Percentiles rank a stretch among this genome's conserved stretches.
These are phyloP conservation scores for Tipula unca DNA, from an alignment of 2,888 invertebrate genomes.

Conservation along the genomic window DNA sequence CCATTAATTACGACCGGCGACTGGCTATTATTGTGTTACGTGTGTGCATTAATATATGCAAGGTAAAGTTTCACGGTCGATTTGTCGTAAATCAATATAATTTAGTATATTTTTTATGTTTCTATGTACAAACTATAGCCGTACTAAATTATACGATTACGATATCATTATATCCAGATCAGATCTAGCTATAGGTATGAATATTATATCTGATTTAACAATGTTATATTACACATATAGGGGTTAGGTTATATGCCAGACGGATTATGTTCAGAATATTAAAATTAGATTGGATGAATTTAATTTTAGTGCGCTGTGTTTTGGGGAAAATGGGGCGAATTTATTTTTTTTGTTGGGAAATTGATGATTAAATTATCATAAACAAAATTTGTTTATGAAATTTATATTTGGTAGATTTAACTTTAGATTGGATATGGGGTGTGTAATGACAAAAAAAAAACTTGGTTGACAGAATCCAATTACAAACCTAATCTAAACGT, in stretches of 20 bases:
- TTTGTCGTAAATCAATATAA: background rate
- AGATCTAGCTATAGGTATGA: background rate
- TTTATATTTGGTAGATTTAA: background rate
- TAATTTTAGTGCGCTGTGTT: background rate
- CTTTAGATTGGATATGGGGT: background rate
- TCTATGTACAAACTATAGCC: background rate
- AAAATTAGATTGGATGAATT: background rate
- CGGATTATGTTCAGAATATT: background rate
- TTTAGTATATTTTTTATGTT: background rate
- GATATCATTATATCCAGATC: background rate
- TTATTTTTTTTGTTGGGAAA: background rate
- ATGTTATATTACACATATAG: background rate
- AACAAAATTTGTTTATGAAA: background rate
- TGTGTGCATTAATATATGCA: background rate
- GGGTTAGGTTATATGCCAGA: background rate
- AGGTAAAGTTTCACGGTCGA: background rate
- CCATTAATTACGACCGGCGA: background rate
- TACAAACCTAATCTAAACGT: background rate
- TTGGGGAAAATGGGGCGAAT: too few relatives aligned
- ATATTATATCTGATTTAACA: background rate
- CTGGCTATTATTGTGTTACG: background rate
- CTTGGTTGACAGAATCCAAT: background rate
- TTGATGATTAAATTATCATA: background rate
- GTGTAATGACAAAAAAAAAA: background rate
- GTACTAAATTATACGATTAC: background rate